phyloP scores from a whole-genome alignment of 2,888 invertebrate genomes.

The Andrena flavipes region DNA sequence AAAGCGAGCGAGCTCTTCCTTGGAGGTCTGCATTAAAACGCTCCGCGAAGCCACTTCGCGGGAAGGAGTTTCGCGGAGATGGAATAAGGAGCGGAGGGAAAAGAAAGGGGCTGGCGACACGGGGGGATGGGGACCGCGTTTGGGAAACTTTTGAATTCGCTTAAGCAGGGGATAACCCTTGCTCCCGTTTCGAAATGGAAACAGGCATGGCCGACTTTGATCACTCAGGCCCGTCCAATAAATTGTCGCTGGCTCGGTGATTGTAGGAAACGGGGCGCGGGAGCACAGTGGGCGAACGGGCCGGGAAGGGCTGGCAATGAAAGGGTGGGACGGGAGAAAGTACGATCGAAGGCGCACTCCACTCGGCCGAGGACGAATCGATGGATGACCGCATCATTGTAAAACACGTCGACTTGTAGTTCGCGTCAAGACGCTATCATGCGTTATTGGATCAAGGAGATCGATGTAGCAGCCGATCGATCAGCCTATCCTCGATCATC shows the following conservation, averaged over 20 bases:
- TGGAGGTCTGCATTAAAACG: background rate
- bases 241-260: conserved; percentile 11
- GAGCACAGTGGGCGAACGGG: background rate
- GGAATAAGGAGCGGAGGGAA: background rate
- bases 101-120: background rate
- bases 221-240: background rate
- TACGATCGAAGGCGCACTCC: conserved; percentile 26
- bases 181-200: conserved; percentile 9
- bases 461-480: conserved; percentile 51
- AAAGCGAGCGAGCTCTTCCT: background rate
- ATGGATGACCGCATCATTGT: conserved; percentile 58
- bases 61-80: background rate
- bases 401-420: conserved; percentile 46
- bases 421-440: conserved; percentile 49
- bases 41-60: background rate
- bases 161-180: conserved; percentile 3
- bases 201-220: background rate
- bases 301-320: conserved; percentile 3
- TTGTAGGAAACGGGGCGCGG: conserved; percentile 10
- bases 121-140: background rate
- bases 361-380: conserved; percentile 55
- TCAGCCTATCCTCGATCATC: conserved; percentile 2
- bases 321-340: conserved; percentile 15
- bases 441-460: conserved; percentile 57
- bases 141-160: conserved; percentile 8